Evolutionary conservation across 2,113 vertebrate genomes (phyloP).

Genomic region (Dissostichus mawsoni): DNA sequence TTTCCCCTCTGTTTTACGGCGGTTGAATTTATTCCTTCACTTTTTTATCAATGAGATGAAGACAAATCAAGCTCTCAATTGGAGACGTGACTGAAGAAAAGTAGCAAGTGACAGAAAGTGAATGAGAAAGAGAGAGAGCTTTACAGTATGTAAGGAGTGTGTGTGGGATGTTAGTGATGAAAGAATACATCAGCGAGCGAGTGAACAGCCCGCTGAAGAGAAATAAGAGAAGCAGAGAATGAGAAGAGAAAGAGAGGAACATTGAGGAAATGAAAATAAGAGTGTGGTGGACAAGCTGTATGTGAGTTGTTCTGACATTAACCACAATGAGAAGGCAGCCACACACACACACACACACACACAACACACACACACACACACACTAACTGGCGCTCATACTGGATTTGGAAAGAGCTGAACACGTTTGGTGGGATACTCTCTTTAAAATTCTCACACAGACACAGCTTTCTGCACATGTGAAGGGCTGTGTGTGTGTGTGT

Average conservation of each 20-base stretch:
- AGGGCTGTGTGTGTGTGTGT: conserved; percentile 7
- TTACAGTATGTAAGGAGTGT: conserved; percentile 9
- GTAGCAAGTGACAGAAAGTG: neutral
- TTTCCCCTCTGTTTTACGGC: conserved; percentile 11
- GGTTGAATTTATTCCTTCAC: conserved; percentile 21
- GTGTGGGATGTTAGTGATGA: conserved; percentile 42
- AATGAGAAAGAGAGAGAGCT: conserved; percentile 26
- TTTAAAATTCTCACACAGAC: too few species aligned
- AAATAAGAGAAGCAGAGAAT: conserved; percentile 52
- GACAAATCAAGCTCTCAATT: conserved; percentile 37
- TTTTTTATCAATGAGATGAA: conserved; percentile 17
- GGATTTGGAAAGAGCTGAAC: too few species aligned
- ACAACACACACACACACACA: too few species aligned
- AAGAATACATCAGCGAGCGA: conserved; percentile 47
- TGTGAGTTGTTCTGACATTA: conserved; percentile 52
- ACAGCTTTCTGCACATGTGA: neutral
- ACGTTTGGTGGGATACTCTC: too few species aligned
- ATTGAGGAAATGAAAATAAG: conserved; percentile 61
- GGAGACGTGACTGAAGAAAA: conserved; percentile 14
- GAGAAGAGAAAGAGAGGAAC: conserved; percentile 30
- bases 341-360: neutral
- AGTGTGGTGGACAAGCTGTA: conserved; percentile 48
- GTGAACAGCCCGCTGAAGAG: conserved; percentile 16
- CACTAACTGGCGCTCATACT: too few species aligned
- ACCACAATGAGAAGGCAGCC: conserved; percentile 38